Evolutionary conservation across 2,797 vertebrate species (phyloP).

Genomic region (Melanotaenia parkinsoni): DNA sequence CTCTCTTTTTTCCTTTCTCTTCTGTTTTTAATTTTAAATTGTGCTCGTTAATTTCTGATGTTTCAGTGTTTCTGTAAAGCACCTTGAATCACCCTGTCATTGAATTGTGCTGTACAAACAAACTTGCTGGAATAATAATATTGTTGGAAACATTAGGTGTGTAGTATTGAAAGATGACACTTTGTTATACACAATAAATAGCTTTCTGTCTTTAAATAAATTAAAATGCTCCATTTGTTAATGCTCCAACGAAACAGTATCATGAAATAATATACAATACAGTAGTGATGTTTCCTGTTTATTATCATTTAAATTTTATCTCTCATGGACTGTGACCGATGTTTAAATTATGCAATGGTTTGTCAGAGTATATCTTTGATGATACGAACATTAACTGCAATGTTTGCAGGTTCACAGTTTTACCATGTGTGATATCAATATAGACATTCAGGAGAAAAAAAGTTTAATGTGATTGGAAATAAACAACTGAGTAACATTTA

Average conservation of each 20-base stretch:
- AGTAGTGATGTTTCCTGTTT: neutral
- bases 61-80: too few species aligned
- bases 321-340: neutral
- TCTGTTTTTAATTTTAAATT: too few species aligned
- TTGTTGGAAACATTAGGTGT: neutral
- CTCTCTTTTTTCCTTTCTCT: too few species aligned
- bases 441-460: neutral
- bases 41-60: too few species aligned
- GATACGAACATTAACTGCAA: neutral
- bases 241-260: neutral
- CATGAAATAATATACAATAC: neutral
- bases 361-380: neutral
- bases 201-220: too few species aligned
- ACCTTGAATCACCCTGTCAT: too few species aligned
- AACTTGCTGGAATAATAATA: too few species aligned
- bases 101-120: too few species aligned
- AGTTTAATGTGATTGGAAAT: neutral
- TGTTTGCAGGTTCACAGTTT: neutral
- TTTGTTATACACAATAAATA: neutral
- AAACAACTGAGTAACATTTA: neutral
- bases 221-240: neutral
- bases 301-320: neutral
- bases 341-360: neutral
- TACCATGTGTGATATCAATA: neutral
- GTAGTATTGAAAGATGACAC: neutral